Conservation (phyloP, 2,888 invertebrate genomes). For the Cerceris rybyensis region DNA sequence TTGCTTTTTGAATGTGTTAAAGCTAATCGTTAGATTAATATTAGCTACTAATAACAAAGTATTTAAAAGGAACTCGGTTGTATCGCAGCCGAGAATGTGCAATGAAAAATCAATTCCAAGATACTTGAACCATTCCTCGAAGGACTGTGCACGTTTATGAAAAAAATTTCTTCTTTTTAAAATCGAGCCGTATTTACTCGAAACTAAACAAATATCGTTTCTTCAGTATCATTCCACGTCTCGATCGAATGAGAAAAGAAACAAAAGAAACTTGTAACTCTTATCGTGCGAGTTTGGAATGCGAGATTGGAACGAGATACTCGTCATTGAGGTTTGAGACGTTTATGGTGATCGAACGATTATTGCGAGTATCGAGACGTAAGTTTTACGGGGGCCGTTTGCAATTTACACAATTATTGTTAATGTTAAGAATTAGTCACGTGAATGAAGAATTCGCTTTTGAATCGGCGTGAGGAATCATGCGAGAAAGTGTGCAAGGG, state of each 20-base stretch:
- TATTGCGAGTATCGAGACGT: slow-evolving; percentile 15
- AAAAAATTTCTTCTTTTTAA: neutral
- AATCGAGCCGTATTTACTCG: neutral
- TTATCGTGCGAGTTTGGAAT: neutral
- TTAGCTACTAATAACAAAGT: slow-evolving; percentile 1
- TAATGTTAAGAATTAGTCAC: slow-evolving; percentile 52
- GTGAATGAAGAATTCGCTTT: slow-evolving; percentile 27
- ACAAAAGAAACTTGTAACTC: neutral
- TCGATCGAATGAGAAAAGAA: neutral
- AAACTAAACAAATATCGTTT: neutral
- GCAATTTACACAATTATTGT: slow-evolving; percentile 56
- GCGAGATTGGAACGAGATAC: slow-evolving; percentile 1
- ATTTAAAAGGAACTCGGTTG: neutral
- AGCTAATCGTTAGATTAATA: slow-evolving; percentile 19
- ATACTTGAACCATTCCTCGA: slow-evolving; percentile 13
- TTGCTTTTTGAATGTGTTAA: slow-evolving; percentile 20
- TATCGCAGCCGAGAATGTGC: neutral
- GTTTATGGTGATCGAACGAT: slow-evolving; percentile 5
- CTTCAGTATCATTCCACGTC: slow-evolving; percentile 15
- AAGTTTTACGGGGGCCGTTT: slow-evolving; percentile 47
- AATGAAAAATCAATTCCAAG: slow-evolving; percentile 30
- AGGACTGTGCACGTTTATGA: slow-evolving; percentile 1
- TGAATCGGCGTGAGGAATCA: neutral
- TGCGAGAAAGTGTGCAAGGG: slow-evolving; percentile 2
- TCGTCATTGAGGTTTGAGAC: neutral